Evolutionary conservation across 2,797 vertebrate genomes (phyloP).

Genomic region (Sebastes taczanowskii): DNA sequence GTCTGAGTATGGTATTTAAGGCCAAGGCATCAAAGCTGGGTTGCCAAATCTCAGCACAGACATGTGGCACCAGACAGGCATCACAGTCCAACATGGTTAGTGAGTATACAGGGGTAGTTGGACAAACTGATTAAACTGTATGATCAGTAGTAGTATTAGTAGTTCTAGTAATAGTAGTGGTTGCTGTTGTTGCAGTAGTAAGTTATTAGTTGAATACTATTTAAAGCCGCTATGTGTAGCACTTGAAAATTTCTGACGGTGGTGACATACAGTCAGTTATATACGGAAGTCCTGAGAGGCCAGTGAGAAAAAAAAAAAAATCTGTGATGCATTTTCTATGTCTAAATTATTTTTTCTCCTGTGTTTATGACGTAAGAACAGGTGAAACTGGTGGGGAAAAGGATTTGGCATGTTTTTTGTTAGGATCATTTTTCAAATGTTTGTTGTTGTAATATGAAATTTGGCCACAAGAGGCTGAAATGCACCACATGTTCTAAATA

Average conservation of each 20-base stretch:
- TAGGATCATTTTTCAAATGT: not conserved
- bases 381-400: not conserved
- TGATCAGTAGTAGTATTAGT: not conserved
- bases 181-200: not conserved
- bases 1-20: not conserved
- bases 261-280: not conserved
- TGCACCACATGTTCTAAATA: not conserved
- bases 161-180: not conserved
- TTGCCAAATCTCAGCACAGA: slow-evolving; percentile 30
- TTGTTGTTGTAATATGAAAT: not conserved
- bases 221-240: not conserved
- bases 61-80: not conserved
- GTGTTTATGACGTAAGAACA: too few species aligned
- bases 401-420: not conserved
- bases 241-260: not conserved
- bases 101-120: not conserved
- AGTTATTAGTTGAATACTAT: not conserved
- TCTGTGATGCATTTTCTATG: not conserved
- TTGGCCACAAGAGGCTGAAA: not conserved
- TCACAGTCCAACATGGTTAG: not conserved
- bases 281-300: not conserved
- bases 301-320: not conserved
- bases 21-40: not conserved
- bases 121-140: not conserved
- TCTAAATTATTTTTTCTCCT: not conserved